phyloP scores from a whole-genome alignment of 1,140 invertebrate genomes.

The Eriocheir sinensis region DNA sequence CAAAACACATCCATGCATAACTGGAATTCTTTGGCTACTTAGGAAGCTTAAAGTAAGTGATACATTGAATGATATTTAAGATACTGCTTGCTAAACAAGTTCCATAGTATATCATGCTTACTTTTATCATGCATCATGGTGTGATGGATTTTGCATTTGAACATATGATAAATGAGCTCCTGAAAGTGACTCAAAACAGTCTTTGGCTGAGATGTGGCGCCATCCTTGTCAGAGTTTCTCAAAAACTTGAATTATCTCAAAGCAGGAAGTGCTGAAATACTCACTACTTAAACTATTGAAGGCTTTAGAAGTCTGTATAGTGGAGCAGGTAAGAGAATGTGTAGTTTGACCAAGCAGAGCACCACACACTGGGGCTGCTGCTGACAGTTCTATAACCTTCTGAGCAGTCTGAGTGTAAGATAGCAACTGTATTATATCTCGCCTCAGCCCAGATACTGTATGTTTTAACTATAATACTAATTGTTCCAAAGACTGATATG shows the following conservation, averaged over 20 bases:
- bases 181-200: neutral
- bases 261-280: neutral
- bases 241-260: neutral
- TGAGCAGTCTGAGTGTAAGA: neutral
- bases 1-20: neutral
- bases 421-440: neutral
- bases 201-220: neutral
- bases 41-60: neutral
- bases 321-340: neutral
- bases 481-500: neutral
- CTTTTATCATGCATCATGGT: neutral
- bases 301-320: neutral
- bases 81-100: neutral
- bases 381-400: neutral
- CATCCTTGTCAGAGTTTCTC: neutral
- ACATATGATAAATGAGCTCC: neutral
- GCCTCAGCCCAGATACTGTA: neutral
- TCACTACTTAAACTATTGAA: neutral
- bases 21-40: neutral
- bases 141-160: neutral
- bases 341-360: too few species aligned
- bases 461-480: conserved; percentile 1
- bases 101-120: neutral
- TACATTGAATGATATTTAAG: neutral
- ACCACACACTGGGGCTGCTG: too few species aligned